phyloP scores from a whole-genome alignment of 1,140 invertebrate genomes.

The Brachionus paranguensis region DNA sequence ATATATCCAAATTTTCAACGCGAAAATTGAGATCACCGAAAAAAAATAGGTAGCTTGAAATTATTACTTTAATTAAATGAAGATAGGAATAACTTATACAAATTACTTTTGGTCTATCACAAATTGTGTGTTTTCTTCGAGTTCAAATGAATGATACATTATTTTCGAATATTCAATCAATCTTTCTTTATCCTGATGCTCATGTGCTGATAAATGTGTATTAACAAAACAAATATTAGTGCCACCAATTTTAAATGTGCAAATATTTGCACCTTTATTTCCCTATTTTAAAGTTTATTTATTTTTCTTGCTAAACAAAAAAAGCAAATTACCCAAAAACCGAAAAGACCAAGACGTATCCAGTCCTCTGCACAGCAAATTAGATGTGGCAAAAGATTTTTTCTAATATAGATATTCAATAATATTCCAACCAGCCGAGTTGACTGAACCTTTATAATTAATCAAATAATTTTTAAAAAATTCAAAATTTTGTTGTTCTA shows the following conservation, averaged over 20 bases:
- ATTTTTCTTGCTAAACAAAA: background rate
- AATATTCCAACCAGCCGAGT: conserved; percentile 19
- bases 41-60: conserved; percentile 13
- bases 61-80: background rate
- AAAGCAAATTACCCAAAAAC: background rate
- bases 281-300: background rate
- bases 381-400: background rate
- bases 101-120: conserved; percentile 20
- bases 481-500: background rate
- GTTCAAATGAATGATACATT: background rate
- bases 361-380: background rate
- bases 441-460: background rate
- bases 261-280: conserved; percentile 35
- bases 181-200: conserved; percentile 6
- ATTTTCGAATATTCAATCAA: conserved; percentile 26
- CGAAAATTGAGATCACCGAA: conserved; percentile 39
- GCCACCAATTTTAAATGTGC: conserved; percentile 3
- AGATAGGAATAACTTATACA: background rate
- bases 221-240: conserved; percentile 34
- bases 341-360: conserved; percentile 7
- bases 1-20: background rate
- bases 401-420: conserved; percentile 36
- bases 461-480: background rate
- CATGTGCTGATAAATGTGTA: conserved; percentile 27
- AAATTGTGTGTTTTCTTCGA: background rate